Base-by-base conservation (phyloP, 2,888 invertebrate species). In the Frankliniella fusca region DNA sequence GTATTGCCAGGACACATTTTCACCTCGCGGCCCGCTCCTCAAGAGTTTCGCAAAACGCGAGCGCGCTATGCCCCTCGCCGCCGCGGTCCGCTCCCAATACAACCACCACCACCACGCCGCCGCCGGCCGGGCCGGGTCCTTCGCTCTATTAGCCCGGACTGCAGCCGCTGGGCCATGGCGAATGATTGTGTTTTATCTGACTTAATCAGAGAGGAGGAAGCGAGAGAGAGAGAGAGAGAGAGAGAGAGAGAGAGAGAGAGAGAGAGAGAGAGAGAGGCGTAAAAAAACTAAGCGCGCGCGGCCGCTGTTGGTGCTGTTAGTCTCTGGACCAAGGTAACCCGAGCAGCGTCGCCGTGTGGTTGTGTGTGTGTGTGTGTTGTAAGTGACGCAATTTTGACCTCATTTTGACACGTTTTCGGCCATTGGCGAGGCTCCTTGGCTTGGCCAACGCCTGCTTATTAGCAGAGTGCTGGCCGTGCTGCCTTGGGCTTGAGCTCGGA, bases 141-240 rank as follows among this genome's bases (percentile, higher is more conserved):
- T 9, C 65, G 65, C 18, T 61, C 61, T 61, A 18, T 38, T 38
- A 38, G 54, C 18, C 18, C 27, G 1, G 27, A 70, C 23, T 76
- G 70, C 12, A 12, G 54, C 12, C 70, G 70, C 70, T 27, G 11
- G 70, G 27, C 27, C 70, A 10, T 61, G 61, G 70, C 70, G 27
- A 76, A 76, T 76, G 70, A 76, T 76, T 76, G 70, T 76, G 70
- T 76, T 76, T 76, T 76, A 76, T 76, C 70, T 76, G 70, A 27
- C 9, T 12, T 27, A 76, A 76, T 76, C 70, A 76, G 12, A 27
- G 70, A 76, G 70, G 23, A 65, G 65, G n/a, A n/a, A 65, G 18
- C 1, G 65, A 23, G 70, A 70, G 70, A 70, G 27, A 11, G 27
- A 10, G 27, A 76, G 70, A 76, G 27, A 50, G 18, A n/a, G 65